Evolutionary conservation across 1,140 invertebrate species (phyloP), one percentile per base, ranked within the genome.

Genomic region (Bactericera cockerelli): DNA sequence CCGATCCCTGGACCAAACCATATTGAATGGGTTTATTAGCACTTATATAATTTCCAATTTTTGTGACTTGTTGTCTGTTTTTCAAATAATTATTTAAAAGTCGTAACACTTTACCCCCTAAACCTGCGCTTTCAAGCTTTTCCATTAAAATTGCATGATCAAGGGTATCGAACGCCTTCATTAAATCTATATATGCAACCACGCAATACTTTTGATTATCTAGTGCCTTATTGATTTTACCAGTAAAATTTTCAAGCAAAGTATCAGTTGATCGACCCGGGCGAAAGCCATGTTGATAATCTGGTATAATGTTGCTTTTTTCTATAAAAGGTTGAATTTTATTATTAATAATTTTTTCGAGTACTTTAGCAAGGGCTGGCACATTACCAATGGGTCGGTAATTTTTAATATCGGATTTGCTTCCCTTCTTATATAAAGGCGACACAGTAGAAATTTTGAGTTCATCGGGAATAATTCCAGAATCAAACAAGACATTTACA

Each of bases 151-250:
- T 49, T 16, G 42, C 3, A 16, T 49, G 42, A 22, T 49, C 42
- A 6, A 49, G n/a, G n/a, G 42, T 49, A 49, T n/a, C 4, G 42
- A 49, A 49, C 22, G 42, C 42, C 42, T 49, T 49, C 6, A 49
- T n/a, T 49, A 49, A n/a, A 49, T 49, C 42, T 19, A 49, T 49
- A n/a, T 49, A 49, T 4, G 22, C n/a, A 49, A 49, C 42, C 22
- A 49, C 42, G n/a, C n/a, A 16, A 49, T 19, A 49, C 22, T 6
- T 49, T 49, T 16, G 6, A 6, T 22, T 19, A 19, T 49, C 42
- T n/a, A 49, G 19, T 4, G n/a, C 22, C n/a, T 49, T n/a, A 22
- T 49, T 49, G 6, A 49, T 49, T 6, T 10, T 22, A 49, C 22
- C 3, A 19, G 42, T 10, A 49, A 49, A 49, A 16, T 49, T 16